Percentiles rank a stretch among this genome's conserved stretches.
These are phyloP conservation scores for Pseudanteris insignis DNA, from an alignment of 2,888 invertebrate species.

Conservation along the genomic window DNA sequence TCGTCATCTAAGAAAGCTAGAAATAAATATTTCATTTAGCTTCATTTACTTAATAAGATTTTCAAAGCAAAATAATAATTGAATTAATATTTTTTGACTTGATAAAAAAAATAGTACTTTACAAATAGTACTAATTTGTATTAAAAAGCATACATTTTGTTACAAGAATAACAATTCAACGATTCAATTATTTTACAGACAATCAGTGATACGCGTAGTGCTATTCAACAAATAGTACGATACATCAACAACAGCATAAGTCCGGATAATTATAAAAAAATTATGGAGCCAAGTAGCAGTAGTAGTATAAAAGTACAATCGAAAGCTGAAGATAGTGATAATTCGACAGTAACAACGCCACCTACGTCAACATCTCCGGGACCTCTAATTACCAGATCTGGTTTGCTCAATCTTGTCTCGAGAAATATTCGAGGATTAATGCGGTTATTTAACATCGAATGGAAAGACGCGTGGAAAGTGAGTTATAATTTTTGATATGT, in stretches of 20 bases:
- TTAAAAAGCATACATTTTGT: too few species aligned
- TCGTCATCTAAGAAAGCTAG: too few species aligned
- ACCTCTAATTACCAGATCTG: slow-evolving; percentile 65
- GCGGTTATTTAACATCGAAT: slow-evolving; percentile 68
- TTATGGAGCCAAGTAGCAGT: slow-evolving; percentile 16
- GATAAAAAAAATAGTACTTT: too few species aligned
- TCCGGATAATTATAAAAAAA: slow-evolving; percentile 56
- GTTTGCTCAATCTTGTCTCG: slow-evolving; percentile 64
- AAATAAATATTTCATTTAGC: too few species aligned
- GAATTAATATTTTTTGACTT: too few species aligned
- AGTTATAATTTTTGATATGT: too few species aligned
- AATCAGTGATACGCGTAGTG: slow-evolving; percentile 68
- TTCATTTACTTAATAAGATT: too few species aligned
- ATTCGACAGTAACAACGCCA: slow-evolving; percentile 45
- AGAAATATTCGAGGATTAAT: slow-evolving; percentile 68
- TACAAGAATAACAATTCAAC: too few species aligned
- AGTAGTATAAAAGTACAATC: slow-evolving; percentile 26
- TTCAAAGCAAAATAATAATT: too few species aligned
- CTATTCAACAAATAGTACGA: slow-evolving; percentile 65
- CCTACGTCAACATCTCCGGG: slow-evolving; percentile 59
- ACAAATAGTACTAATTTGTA: too few species aligned
- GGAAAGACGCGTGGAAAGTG: slow-evolving; percentile 68
- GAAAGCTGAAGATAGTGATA: slow-evolving; percentile 16
- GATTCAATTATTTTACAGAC: slow-evolving; percentile 62
- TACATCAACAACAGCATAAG: slow-evolving; percentile 63